phyloP scores from a whole-genome alignment of 2,113 vertebrate genomes.

The Pachypanchax playfairii region DNA sequence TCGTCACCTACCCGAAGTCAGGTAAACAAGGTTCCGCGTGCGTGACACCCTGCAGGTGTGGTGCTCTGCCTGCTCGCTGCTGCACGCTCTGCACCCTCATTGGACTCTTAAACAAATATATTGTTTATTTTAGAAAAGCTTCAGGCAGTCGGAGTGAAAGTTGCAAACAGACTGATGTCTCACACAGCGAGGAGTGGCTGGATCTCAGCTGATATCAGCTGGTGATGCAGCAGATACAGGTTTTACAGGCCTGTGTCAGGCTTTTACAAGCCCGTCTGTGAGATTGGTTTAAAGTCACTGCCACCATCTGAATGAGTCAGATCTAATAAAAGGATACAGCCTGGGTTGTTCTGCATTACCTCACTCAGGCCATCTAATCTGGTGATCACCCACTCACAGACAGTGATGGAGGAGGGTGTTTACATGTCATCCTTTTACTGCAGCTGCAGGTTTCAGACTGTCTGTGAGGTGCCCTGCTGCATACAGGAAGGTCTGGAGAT shows the following conservation, averaged over 20 bases:
- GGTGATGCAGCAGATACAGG: too few relatives aligned
- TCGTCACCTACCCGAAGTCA: constrained; percentile 97
- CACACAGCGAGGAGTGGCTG: too few relatives aligned
- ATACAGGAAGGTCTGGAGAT: too few relatives aligned
- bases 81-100: too few relatives aligned
- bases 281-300: constrained; percentile 1
- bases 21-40: constrained; percentile 78
- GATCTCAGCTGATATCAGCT: not conserved
- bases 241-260: constrained; percentile 10
- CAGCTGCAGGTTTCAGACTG: not conserved
- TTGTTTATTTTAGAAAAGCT: too few relatives aligned
- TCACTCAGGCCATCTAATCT: not conserved
- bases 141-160: too few relatives aligned
- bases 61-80: not conserved
- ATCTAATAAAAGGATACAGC: not conserved
- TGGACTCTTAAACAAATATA: too few relatives aligned
- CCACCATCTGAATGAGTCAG: not conserved
- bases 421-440: too few relatives aligned
- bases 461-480: too few relatives aligned
- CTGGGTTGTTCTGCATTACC: not conserved
- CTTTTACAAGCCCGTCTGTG: too few relatives aligned
- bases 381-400: constrained; percentile 2
- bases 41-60: not conserved
- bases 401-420: constrained; percentile 24
- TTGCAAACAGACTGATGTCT: too few relatives aligned